Conservation (phyloP, 2,113 vertebrate genomes). For the Numenius arquata region DNA sequence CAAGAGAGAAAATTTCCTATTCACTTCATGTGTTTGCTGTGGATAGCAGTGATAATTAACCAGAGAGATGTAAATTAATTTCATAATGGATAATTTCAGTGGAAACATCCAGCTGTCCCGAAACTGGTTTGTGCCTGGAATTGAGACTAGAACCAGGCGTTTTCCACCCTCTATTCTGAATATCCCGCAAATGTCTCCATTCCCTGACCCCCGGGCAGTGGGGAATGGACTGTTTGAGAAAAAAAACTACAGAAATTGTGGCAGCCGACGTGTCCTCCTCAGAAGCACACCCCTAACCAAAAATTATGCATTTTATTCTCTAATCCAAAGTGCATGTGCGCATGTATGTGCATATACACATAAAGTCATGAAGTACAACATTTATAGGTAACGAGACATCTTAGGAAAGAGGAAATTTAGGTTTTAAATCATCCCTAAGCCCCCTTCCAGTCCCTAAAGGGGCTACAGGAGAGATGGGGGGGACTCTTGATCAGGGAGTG, state of each 20-base stretch:
- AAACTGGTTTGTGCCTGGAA: neutral
- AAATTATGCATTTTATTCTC: neutral
- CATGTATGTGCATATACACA: neutral
- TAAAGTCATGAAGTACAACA: neutral
- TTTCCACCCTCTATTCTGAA: neutral
- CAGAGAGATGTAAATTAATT: slow-evolving; percentile 30
- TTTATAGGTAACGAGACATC: neutral
- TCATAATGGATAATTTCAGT: slow-evolving; percentile 16
- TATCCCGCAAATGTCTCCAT: neutral
- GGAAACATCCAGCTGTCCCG: slow-evolving; percentile 19
- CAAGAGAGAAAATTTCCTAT: slow-evolving; percentile 19
- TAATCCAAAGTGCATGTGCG: neutral
- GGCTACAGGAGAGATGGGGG: too few species aligned
- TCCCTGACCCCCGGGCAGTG: neutral
- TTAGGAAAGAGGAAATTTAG: neutral
- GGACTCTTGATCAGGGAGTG: too few species aligned
- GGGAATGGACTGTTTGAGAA: neutral
- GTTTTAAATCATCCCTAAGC: neutral
- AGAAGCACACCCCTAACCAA: neutral
- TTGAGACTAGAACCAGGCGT: neutral
- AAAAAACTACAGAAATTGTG: neutral
- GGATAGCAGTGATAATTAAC: slow-evolving; percentile 20
- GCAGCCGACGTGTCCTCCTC: neutral
- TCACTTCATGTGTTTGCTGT: neutral
- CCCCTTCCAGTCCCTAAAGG: too few species aligned